Evolutionary conservation across 2,888 invertebrate species (phyloP).

Genomic region (Tachina fera): DNA sequence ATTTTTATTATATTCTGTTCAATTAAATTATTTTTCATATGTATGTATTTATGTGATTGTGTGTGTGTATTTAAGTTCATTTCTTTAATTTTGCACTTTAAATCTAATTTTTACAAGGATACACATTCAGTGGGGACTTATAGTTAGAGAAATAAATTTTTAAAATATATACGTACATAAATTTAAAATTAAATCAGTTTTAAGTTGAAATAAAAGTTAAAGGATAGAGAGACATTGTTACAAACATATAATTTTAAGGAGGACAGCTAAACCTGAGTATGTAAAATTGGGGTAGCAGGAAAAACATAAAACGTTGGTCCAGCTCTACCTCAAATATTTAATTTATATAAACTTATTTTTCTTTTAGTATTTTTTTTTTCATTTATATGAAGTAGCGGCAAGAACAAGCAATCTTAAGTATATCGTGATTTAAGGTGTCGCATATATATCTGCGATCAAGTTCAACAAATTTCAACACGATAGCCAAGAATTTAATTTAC

Average conservation of each 20-base stretch:
- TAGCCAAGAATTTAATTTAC: no score
- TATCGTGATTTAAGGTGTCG: background rate
- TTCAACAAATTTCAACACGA: no score
- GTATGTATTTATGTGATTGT: constrained; percentile 34
- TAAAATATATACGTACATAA: background rate
- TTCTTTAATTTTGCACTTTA: background rate
- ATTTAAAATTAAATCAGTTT: background rate
- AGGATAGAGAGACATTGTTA: background rate
- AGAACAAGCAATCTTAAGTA: background rate
- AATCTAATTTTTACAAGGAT: constrained; percentile 65
- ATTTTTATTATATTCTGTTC: constrained; percentile 43
- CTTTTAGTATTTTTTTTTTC: constrained; percentile 2
- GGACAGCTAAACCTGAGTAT: constrained; percentile 69
- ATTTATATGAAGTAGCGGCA: background rate
- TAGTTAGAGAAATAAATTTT: constrained; percentile 24
- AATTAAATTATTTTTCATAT: constrained; percentile 57
- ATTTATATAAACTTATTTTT: background rate
- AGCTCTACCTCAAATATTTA: constrained; percentile 34
- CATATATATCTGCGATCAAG: no score
- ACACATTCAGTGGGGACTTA: constrained; percentile 64
- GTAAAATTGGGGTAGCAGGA: constrained; percentile 31
- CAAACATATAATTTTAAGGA: constrained; percentile 32
- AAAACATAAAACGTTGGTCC: constrained; percentile 37
- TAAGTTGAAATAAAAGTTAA: background rate
- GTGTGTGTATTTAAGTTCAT: constrained; percentile 31